Conservation (phyloP, 2,797 vertebrate species). For the Brotogeris chrysoptera region DNA sequence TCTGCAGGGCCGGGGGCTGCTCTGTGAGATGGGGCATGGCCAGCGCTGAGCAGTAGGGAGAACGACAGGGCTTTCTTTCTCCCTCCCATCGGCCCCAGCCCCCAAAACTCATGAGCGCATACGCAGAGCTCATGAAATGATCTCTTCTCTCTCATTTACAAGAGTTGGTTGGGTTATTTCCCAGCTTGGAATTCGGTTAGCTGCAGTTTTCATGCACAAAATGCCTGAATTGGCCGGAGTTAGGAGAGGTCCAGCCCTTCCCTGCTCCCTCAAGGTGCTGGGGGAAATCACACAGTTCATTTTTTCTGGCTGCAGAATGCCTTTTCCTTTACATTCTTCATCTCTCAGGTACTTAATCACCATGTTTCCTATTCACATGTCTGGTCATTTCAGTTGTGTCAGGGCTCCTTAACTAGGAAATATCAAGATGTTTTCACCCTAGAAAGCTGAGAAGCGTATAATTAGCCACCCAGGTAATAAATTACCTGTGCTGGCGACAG, state of each 20-base stretch:
- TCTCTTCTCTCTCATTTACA: neutral
- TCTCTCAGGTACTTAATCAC: conserved; percentile 66
- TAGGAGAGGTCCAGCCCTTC: conserved; percentile 28
- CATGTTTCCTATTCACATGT: conserved; percentile 55
- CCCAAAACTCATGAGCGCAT: neutral
- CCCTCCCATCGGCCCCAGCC: neutral
- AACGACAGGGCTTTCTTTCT: rapidly evolving
- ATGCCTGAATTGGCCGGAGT: neutral
- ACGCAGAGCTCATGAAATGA: neutral
- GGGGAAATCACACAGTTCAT: conserved; percentile 57
- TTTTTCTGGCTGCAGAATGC: conserved; percentile 67
- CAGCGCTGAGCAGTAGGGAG: neutral
- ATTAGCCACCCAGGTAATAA: conserved; percentile 72
- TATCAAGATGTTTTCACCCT: conserved; percentile 68
- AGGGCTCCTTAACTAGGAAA: conserved; percentile 63
- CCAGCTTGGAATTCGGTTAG: conserved; percentile 57
- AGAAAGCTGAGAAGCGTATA: conserved; percentile 59
- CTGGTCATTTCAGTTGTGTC: conserved; percentile 62
- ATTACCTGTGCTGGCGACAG: conserved; percentile 63
- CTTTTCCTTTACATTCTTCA: conserved; percentile 66
- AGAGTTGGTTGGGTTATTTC: neutral
- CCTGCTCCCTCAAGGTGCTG: conserved; percentile 21
- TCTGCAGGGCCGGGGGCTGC: neutral
- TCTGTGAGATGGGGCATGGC: neutral
- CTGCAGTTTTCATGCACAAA: conserved; percentile 31